A percentile compares a stretch with the other conserved stretches of the same genome.
phyloP scores from a whole-genome alignment of 1,140 invertebrate genomes.

The Anoplolepis gracilipes region DNA sequence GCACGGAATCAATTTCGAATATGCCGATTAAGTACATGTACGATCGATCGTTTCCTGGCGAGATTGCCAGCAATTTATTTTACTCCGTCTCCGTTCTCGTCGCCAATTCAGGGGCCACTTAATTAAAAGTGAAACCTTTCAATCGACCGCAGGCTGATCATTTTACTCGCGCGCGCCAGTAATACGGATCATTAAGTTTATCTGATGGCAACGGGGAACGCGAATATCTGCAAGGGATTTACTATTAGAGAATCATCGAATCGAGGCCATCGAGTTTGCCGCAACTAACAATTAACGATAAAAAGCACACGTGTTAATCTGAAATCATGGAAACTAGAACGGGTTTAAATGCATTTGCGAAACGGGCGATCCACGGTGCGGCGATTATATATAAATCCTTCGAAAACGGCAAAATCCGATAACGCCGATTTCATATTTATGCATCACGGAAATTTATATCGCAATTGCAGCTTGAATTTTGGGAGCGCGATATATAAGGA shows the following conservation, averaged over 20 bases:
- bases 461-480: slow-evolving; percentile 63
- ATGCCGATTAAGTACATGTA: slow-evolving; percentile 47
- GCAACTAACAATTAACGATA: slow-evolving; percentile 74
- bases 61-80: slow-evolving; percentile 62
- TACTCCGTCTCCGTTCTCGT: slow-evolving; percentile 29
- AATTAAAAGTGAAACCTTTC: slow-evolving; percentile 73
- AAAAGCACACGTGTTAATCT: slow-evolving; percentile 52
- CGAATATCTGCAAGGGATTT: neutral
- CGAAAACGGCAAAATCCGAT: slow-evolving; percentile 64
- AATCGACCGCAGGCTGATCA: slow-evolving; percentile 47
- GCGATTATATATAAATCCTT: slow-evolving; percentile 76
- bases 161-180: slow-evolving; percentile 19
- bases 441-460: slow-evolving; percentile 30
- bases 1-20: slow-evolving; percentile 41
- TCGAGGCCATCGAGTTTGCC: slow-evolving; percentile 55
- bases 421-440: slow-evolving; percentile 69
- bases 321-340: slow-evolving; percentile 67
- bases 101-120: slow-evolving; percentile 58
- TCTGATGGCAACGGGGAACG: neutral
- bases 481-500: neutral
- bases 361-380: slow-evolving; percentile 38
- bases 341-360: slow-evolving; percentile 51
- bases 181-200: slow-evolving; percentile 20
- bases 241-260: slow-evolving; percentile 47
- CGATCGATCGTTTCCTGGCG: slow-evolving; percentile 24